Percentiles rank a stretch among this genome's conserved stretches.
Evolutionary conservation across 2,797 vertebrate genomes (phyloP).

Genomic region (Pampus argenteus): DNA sequence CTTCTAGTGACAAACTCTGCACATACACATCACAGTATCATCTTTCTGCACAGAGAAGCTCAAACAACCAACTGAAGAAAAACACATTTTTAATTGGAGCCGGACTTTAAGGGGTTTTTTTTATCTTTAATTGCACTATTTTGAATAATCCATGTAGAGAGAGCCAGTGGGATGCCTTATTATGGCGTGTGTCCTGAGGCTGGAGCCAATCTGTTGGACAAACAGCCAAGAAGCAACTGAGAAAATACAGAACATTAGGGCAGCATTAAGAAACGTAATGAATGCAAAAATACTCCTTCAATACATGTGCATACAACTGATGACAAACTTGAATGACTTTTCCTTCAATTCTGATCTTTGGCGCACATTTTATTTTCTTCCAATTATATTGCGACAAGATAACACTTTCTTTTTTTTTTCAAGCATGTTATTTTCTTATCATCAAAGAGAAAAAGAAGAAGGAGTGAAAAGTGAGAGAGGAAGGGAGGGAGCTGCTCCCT

Average conservation of each 20-base stretch:
- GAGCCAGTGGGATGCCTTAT: slow-evolving; percentile 29
- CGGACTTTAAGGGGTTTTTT: slow-evolving; percentile 9
- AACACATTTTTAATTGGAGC: too few species aligned
- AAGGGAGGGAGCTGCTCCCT: slow-evolving; percentile 29
- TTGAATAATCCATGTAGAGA: slow-evolving; percentile 45
- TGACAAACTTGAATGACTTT: slow-evolving; percentile 15
- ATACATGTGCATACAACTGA: neutral
- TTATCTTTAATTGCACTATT: slow-evolving; percentile 37
- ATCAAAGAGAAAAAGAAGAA: slow-evolving; percentile 66
- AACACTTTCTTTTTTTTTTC: slow-evolving; percentile 24
- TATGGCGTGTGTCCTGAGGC: slow-evolving; percentile 42
- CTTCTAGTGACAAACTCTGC: neutral
- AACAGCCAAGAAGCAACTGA: slow-evolving; percentile 35
- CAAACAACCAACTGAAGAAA: neutral
- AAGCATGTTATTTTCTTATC: slow-evolving; percentile 55
- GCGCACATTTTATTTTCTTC: slow-evolving; percentile 13
- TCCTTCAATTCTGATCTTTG: slow-evolving; percentile 5
- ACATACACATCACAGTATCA: too few species aligned
- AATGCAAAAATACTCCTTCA: neutral
- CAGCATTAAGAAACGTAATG: slow-evolving; percentile 23
- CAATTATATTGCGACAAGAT: slow-evolving; percentile 42
- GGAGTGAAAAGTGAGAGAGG: slow-evolving; percentile 13
- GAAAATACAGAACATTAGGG: slow-evolving; percentile 2
- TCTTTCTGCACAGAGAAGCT: too few species aligned
- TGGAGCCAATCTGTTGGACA: slow-evolving; percentile 53